phyloP scores from a whole-genome alignment of 1,140 invertebrate genomes.

The Dinothrombium tinctorium region DNA sequence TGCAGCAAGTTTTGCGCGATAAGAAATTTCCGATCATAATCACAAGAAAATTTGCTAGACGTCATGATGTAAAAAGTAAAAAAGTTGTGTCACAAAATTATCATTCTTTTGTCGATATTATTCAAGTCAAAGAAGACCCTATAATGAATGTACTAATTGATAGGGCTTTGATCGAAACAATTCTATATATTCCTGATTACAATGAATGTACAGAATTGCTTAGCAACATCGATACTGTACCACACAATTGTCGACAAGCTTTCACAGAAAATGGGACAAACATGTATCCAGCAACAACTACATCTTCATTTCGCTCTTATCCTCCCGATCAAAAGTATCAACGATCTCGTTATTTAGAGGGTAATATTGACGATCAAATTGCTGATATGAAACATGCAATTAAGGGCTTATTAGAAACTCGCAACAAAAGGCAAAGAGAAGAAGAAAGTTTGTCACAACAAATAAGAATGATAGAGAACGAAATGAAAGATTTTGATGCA shows the following conservation, averaged over 20 bases:
- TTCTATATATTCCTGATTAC: slow-evolving; percentile 20
- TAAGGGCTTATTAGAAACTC: neutral
- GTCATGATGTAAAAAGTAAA: slow-evolving; percentile 35
- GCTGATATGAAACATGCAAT: neutral
- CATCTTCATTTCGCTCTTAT: neutral
- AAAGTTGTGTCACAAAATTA: slow-evolving; percentile 25
- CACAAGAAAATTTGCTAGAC: slow-evolving; percentile 11
- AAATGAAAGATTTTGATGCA: neutral
- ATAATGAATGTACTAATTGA: slow-evolving; percentile 66
- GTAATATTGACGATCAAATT: neutral
- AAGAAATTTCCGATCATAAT: slow-evolving; percentile 28
- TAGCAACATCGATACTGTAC: slow-evolving; percentile 13
- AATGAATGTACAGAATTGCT: slow-evolving; percentile 20
- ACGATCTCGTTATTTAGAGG: neutral
- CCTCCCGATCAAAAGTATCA: neutral
- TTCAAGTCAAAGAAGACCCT: slow-evolving; percentile 44
- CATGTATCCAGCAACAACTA: slow-evolving; percentile 6
- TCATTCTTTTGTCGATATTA: slow-evolving; percentile 35
- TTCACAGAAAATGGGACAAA: slow-evolving; percentile 14
- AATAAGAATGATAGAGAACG: neutral
- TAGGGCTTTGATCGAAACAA: slow-evolving; percentile 26
- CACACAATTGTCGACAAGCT: slow-evolving; percentile 13
- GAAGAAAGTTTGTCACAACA: neutral
- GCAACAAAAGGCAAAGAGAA: neutral
- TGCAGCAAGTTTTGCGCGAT: slow-evolving; percentile 14